phyloP scores from a whole-genome alignment of 2,797 vertebrate species.

The Protosalanx chinensis region DNA sequence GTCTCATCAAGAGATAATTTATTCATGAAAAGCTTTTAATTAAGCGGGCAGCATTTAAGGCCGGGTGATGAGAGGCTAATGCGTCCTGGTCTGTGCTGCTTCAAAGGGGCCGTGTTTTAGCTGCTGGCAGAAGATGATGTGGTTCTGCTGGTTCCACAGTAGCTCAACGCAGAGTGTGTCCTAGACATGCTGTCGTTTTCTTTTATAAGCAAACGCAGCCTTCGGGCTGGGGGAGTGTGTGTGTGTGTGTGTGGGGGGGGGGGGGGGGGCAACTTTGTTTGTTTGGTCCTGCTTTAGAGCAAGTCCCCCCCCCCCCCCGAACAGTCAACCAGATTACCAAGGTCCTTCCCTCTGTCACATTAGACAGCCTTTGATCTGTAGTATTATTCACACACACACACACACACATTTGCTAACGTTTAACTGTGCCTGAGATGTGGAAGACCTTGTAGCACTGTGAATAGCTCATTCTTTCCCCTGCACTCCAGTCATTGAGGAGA shows the following conservation, averaged over 20 bases:
- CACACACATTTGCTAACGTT: background rate
- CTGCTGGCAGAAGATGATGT: background rate
- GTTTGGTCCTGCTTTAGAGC: background rate
- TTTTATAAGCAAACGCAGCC: background rate
- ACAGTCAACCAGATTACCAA: background rate
- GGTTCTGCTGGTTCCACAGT: background rate
- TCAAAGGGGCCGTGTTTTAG: slow-evolving; percentile 26
- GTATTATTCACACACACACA: background rate
- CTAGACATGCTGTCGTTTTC: background rate
- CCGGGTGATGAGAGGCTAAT: slow-evolving; percentile 1
- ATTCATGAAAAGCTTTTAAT: slow-evolving; percentile 55
- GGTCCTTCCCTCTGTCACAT: background rate
- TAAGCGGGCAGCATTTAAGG: slow-evolving; percentile 49
- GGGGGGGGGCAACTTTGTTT: background rate
- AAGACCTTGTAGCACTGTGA: slow-evolving; percentile 13
- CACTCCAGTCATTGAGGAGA: slow-evolving; percentile 31
- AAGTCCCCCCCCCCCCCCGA: no score
- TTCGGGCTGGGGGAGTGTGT: background rate
- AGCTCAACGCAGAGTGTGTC: background rate
- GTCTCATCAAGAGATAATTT: slow-evolving; percentile 50
- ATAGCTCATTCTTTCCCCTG: slow-evolving; percentile 16
- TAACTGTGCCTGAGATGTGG: slow-evolving; percentile 10
- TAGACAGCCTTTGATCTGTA: background rate
- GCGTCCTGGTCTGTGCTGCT: slow-evolving; percentile 2
- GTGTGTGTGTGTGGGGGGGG: no score